Evolutionary conservation across 2,797 vertebrate species (phyloP).

Genomic region (Gymnothorax reevesii): DNA sequence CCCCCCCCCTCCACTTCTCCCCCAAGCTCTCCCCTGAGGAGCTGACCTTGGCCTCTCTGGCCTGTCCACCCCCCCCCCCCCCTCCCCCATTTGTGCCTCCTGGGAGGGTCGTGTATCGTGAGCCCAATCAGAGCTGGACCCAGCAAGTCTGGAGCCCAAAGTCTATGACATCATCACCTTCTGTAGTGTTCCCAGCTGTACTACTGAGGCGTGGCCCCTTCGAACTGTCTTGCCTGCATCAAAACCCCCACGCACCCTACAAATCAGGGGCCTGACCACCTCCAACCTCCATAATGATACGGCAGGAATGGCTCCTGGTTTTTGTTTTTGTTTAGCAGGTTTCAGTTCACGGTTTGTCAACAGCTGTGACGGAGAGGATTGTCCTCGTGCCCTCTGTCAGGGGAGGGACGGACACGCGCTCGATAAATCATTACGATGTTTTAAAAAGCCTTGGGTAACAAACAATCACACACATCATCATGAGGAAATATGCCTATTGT

Average conservation of each 20-base stretch:
- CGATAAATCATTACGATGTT: too few relatives aligned
- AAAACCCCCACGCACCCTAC: neutral
- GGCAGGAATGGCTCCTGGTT: slow-evolving; percentile 17
- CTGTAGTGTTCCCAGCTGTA: slow-evolving; percentile 28
- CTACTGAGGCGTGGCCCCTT: slow-evolving; percentile 12
- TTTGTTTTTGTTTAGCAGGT: neutral
- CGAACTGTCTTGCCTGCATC: neutral
- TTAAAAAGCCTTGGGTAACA: neutral
- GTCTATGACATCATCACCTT: slow-evolving; percentile 28
- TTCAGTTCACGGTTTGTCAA: too few relatives aligned
- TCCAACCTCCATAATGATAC: slow-evolving; percentile 17
- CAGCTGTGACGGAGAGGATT: too few relatives aligned
- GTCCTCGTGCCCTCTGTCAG: too few relatives aligned
- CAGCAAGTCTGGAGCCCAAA: neutral
- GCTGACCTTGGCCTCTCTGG: slow-evolving; percentile 19
- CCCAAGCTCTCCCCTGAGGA: neutral
- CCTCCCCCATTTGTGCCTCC: neutral
- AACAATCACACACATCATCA: neutral
- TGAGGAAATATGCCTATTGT: neutral
- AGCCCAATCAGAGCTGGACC: neutral
- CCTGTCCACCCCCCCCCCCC: neutral
- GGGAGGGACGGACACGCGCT: too few relatives aligned
- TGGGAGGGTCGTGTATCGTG: slow-evolving; percentile 9
- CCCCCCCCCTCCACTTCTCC: neutral
- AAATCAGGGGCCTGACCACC: slow-evolving; percentile 25